phyloP scores from a whole-genome alignment of 35 echinoderm and acorn worm species.

The Strongylocentrotus purpuratus region DNA sequence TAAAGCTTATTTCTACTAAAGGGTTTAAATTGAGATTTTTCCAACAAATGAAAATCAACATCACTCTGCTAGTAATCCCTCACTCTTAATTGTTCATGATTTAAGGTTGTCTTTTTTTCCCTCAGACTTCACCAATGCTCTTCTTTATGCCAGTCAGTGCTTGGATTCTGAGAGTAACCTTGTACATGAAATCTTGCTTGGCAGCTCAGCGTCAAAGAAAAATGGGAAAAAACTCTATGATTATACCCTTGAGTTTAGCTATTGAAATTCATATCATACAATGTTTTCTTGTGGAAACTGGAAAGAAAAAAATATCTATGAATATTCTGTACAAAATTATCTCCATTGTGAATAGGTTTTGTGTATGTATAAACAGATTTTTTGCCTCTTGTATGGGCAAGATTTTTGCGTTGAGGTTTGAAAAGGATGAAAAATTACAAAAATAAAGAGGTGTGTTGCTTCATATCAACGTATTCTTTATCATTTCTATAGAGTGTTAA shows the following conservation, averaged over 20 bases:
- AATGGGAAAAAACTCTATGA: background rate
- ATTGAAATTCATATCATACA: slow-evolving; percentile 20
- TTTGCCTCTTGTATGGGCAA: background rate
- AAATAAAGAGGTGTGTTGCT: slow-evolving; percentile 37
- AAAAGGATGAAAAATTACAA: background rate
- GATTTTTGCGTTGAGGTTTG: background rate
- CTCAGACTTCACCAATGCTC: background rate
- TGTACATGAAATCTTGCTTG: background rate
- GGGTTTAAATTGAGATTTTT: background rate
- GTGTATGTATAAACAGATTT: slow-evolving; percentile 44
- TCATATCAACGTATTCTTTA: slow-evolving; percentile 28
- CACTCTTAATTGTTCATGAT: background rate
- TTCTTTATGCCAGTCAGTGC: background rate
- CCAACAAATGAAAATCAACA: background rate
- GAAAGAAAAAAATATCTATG: slow-evolving; percentile 18
- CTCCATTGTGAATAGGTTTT: slow-evolving; percentile 18
- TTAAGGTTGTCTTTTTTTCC: background rate
- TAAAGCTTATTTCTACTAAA: background rate
- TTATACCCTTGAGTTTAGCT: slow-evolving; percentile 2
- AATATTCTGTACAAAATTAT: slow-evolving; percentile 31
- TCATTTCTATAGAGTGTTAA: slow-evolving; percentile 32
- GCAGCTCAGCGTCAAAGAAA: background rate
- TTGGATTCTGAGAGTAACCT: background rate
- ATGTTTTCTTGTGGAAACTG: background rate
- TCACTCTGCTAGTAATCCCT: background rate